phyloP scores from a whole-genome alignment of 2,888 invertebrate species.

The Tetragonisca angustula region DNA sequence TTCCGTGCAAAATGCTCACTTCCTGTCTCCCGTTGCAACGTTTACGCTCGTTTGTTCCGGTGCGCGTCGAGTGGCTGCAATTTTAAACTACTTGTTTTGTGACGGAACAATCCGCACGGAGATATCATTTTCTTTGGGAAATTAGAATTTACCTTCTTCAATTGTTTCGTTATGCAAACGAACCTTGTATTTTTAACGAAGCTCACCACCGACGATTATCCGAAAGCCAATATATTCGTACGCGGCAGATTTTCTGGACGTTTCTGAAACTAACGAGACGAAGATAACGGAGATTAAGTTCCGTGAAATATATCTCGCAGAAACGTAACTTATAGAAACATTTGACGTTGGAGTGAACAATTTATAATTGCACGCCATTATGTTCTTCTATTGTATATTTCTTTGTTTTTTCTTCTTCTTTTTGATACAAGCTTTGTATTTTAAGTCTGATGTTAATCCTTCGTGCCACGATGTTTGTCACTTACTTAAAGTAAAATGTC shows the following conservation, averaged over 20 bases:
- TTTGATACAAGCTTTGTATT: not conserved
- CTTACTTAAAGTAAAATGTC: too few species aligned
- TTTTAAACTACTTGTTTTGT: slow-evolving; percentile 8
- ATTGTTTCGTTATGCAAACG: not conserved
- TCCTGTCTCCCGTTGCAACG: slow-evolving; percentile 9
- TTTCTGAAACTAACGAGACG: not conserved
- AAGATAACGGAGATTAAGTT: too few species aligned
- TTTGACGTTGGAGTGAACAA: not conserved
- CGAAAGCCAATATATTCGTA: not conserved
- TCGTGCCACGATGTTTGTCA: too few species aligned
- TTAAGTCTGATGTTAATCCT: not conserved
- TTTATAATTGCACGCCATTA: not conserved
- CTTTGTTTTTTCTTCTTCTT: not conserved
- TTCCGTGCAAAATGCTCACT: slow-evolving; percentile 29
- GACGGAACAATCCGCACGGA: not conserved
- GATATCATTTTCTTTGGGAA: not conserved
- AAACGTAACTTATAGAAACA: not conserved
- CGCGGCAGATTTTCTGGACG: not conserved
- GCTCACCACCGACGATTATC: not conserved
- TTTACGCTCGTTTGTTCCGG: not conserved
- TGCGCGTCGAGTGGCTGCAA: not conserved
- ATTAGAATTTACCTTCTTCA: not conserved
- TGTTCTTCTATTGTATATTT: too few species aligned
- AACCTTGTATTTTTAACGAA: not conserved
- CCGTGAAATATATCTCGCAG: too few species aligned